phyloP scores from a whole-genome alignment of 2,888 invertebrate genomes.

The Spodoptera littoralis region DNA sequence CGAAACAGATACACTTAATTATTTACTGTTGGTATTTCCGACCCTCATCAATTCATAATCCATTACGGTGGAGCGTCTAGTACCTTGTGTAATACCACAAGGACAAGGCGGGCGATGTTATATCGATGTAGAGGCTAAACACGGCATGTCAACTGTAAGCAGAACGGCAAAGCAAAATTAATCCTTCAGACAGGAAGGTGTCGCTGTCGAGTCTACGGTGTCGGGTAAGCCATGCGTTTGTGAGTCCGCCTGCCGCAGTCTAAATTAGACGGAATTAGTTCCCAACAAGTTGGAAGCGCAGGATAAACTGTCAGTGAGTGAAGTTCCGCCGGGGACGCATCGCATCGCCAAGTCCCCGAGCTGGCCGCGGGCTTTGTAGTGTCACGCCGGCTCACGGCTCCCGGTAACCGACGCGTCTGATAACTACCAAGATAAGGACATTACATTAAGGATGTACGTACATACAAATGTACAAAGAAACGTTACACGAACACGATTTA shows the following conservation, averaged over 20 bases:
- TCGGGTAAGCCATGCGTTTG: conserved; percentile 65
- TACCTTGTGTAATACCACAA: conserved; percentile 26
- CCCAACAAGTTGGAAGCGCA: conserved; percentile 67
- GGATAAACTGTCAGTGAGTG: conserved; percentile 69
- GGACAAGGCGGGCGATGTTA: conserved; percentile 8
- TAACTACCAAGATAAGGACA: conserved; percentile 54
- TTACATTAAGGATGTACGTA: conserved; percentile 41
- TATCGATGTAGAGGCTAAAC: conserved; percentile 45
- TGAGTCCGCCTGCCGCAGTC: conserved; percentile 60
- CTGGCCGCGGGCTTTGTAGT: conserved; percentile 57
- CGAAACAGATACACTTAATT: conserved; percentile 31
- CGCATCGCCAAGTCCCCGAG: conserved; percentile 54
- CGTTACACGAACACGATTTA: conserved; percentile 32
- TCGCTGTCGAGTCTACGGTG: conserved; percentile 56
- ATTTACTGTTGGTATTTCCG: conserved; percentile 23
- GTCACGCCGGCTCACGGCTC: conserved; percentile 54
- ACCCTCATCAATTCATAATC: conserved; percentile 42
- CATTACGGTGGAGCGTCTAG: conserved; percentile 26
- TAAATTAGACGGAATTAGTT: conserved; percentile 79
- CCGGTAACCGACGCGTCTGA: conserved; percentile 57
- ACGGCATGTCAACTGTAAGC: conserved; percentile 58
- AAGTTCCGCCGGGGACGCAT: conserved; percentile 62
- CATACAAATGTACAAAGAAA: conserved; percentile 2
- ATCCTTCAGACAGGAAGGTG: conserved; percentile 71
- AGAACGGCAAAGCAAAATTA: conserved; percentile 70